Base-by-base conservation (phyloP, 2,888 invertebrate species). In the Cataglyphis livida region DNA sequence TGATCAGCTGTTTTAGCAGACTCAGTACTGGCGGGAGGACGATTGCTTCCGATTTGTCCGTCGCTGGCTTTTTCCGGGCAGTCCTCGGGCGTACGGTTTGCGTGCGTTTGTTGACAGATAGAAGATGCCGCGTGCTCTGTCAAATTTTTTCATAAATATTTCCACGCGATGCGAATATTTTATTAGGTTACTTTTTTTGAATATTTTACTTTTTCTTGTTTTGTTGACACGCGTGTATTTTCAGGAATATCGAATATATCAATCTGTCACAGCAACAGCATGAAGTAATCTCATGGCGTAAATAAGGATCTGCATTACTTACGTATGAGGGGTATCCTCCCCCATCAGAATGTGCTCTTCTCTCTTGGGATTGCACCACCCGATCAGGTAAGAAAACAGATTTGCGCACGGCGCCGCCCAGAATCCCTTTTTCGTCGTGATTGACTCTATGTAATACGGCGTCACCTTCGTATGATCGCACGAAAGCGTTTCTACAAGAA, bases 381-480 rank as follows among this genome's bases (percentile, higher is more conserved):
- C 98, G 88, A 98, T 96, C 92, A 98, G 96, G 92, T 97, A 98
- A n/a, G 97, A 97, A 87, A 98, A 96, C 28, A 98, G 95, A 92
- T 97, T 98, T 38, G 97, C 96, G 92, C 98, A 98, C 0, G 98
- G 98, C 3, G 98, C 97, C 1, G 98, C 97, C 96, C 97, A 98
- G 94, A 98, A 98, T 32, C 98, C 98, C 21, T 95, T 95, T 79
- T 96, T 96, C 21, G 97, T 96, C 91, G 97, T 97, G 90, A 98
- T 98, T 0, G 98, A 98, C 94, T 98, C 98, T 88, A 98, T 98
- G 94, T 98, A 98, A 94, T 98, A 98, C 12, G 98, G 98, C 3
- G 98, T 98, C 84, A 98, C 98, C 95, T 98, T 98, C 7, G 98
- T 98, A 93, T 98, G 98, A 94, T 98, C 98, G 94, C 98, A 98